Conservation (phyloP, 2,113 vertebrate species). For the cat (Felis catus) region F.catus_Fca126_mat1.0 CM031424.1:55483001-55483500, state of each 20-base stretch:
- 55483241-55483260: too few species aligned
- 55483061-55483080: background rate
- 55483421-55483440: background rate
- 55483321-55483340: too few species aligned
- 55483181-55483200: conserved; percentile 43
- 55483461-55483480: conserved; percentile 27
- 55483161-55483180: background rate
- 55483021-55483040: conserved; percentile 37
- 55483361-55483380: too few species aligned
- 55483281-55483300: too few species aligned
- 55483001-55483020: background rate
- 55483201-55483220: background rate
- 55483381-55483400: too few species aligned
- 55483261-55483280: too few species aligned
- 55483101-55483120: background rate
- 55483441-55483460: conserved; percentile 16
- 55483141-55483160: background rate
- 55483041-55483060: background rate
- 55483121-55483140: conserved; percentile 30
- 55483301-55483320: too few species aligned
- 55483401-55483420: background rate
- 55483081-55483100: background rate
- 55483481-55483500: background rate
- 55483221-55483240: too few species aligned
- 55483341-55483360: too few species aligned